Percentiles rank a stretch among this genome's conserved stretches.
phyloP scores from a whole-genome alignment of 2,113 vertebrate genomes.

The Phyllostomus discolor region DNA sequence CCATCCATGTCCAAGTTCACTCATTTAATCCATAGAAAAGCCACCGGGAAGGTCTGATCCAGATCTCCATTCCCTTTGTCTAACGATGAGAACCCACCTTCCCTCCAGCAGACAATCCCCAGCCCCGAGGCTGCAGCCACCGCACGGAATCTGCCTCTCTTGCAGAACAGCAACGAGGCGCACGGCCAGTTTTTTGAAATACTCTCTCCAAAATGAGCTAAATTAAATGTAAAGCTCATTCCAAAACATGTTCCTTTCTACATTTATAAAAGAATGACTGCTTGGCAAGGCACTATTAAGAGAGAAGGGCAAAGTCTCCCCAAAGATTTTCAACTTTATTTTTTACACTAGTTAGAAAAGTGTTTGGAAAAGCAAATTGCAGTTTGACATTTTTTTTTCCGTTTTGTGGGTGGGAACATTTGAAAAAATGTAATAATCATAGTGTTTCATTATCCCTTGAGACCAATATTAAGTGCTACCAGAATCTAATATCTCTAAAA shows the following conservation, averaged over 20 bases:
- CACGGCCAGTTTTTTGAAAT: background rate
- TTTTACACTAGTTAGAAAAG: constrained; percentile 11
- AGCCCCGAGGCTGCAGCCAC: background rate
- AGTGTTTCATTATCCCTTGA: background rate
- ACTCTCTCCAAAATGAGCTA: constrained; percentile 14
- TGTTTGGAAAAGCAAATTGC: background rate
- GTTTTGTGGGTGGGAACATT: background rate
- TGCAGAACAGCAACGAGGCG: background rate
- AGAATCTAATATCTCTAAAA: background rate
- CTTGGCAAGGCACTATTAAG: background rate
- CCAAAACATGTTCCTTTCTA: background rate
- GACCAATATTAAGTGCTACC: background rate
- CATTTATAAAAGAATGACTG: background rate
- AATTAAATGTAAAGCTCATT: constrained; percentile 38
- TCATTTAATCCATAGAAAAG: background rate
- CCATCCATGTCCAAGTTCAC: background rate
- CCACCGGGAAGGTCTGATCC: background rate
- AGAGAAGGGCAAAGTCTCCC: constrained; percentile 36
- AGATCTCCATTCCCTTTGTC: background rate
- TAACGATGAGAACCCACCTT: background rate
- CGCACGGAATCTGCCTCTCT: background rate
- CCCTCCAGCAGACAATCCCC: background rate
- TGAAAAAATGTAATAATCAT: background rate
- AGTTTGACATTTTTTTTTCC: background rate
- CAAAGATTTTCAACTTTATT: constrained; percentile 23